These are phyloP conservation scores for Drosophila arawakana DNA, from an alignment of 1,140 invertebrate genomes.

Conservation along the genomic window DNA sequence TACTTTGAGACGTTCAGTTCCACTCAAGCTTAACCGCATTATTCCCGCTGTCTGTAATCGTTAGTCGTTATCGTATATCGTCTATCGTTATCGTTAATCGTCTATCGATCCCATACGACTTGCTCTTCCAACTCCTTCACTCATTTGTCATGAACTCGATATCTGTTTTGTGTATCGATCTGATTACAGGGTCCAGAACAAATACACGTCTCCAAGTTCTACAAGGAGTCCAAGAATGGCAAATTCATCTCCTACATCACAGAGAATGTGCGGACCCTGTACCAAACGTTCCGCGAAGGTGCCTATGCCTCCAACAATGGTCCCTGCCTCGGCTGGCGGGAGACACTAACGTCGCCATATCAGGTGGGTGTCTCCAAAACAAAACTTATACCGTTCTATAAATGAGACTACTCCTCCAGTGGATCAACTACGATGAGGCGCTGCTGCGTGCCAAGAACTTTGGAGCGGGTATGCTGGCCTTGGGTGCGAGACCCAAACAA, in stretches of 20 bases:
- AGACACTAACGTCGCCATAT: constrained; percentile 87
- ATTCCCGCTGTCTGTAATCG: not conserved
- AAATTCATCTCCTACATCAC: constrained; percentile 93
- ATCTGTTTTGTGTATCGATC: constrained; percentile 56
- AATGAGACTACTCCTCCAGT: constrained; percentile 82
- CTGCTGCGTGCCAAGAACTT: constrained; percentile 95
- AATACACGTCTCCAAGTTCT: constrained; percentile 95
- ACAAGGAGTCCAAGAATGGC: constrained; percentile 96
- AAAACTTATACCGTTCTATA: not conserved
- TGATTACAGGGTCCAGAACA: constrained; percentile 93
- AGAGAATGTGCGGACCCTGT: constrained; percentile 95
- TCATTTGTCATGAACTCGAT: constrained; percentile 71
- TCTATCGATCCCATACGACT: constrained; percentile 4
- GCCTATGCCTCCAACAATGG: constrained; percentile 97
- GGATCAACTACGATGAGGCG: constrained; percentile 97
- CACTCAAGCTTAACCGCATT: not conserved
- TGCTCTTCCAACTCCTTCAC: constrained; percentile 51
- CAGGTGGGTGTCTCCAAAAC: constrained; percentile 53
- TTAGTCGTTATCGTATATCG: not conserved
- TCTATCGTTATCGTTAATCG: not conserved
- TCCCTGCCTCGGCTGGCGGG: constrained; percentile 95
- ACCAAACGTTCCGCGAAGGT: constrained; percentile 95
- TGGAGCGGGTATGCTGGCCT: constrained; percentile 93
- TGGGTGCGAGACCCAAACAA: constrained; percentile 91
- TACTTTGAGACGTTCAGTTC: too few relatives aligned